Percentiles rank a stretch among this genome's conserved stretches.
Conservation (phyloP, 1,140 invertebrate genomes). For the Polypedilum pembai region DNA sequence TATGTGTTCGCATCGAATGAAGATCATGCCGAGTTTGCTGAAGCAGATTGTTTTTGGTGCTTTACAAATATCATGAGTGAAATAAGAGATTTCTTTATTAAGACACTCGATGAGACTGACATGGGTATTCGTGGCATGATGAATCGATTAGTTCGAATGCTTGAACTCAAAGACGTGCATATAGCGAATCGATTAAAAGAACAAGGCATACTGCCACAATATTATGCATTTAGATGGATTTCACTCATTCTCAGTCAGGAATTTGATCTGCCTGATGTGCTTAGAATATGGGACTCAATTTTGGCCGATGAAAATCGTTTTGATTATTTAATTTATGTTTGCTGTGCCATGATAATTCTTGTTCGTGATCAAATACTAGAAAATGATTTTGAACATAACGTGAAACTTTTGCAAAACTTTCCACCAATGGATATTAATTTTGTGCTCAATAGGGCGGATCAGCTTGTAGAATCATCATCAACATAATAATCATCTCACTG, state of each 20-base stretch:
- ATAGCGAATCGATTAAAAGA: conserved; percentile 68
- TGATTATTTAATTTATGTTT: conserved; percentile 82
- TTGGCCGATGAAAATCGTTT: conserved; percentile 85
- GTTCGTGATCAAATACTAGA: conserved; percentile 70
- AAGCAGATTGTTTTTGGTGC: conserved; percentile 96
- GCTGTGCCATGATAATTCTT: conserved; percentile 93
- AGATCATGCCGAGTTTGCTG: conserved; percentile 77
- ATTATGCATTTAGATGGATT: conserved; percentile 95
- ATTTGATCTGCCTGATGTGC: conserved; percentile 92
- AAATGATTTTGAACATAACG: conserved; percentile 84
- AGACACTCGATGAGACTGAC: conserved; percentile 86
- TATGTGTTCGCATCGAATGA: conserved; percentile 92
- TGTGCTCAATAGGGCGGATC: conserved; percentile 33
- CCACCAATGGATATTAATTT: conserved; percentile 61
- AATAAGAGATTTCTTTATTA: conserved; percentile 96
- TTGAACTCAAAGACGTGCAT: conserved; percentile 68
- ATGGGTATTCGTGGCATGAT: conserved; percentile 83
- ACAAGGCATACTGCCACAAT: conserved; percentile 87
- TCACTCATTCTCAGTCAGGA: conserved; percentile 95
- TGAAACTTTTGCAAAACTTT: conserved; percentile 86
- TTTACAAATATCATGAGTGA: conserved; percentile 97
- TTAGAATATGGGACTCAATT: conserved; percentile 95
- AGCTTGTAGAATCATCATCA: neutral
- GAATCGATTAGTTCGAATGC: conserved; percentile 62
- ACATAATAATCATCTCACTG: neutral